Evolutionary conservation across 2,797 vertebrate genomes (phyloP).

Genomic region (Macropodus opercularis): DNA sequence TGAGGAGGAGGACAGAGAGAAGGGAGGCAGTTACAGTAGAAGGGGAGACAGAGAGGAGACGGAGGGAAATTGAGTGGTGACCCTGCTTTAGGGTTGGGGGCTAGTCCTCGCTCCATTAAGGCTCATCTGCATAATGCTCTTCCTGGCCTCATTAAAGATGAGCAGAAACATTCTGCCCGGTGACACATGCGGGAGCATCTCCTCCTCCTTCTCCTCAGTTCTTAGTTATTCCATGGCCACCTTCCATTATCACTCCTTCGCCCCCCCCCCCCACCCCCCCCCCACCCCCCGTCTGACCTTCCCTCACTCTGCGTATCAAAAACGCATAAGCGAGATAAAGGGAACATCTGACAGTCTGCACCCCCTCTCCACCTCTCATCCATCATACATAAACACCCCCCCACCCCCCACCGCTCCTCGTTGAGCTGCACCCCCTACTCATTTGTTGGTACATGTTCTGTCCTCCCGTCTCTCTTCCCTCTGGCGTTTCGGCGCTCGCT

Average conservation of each 20-base stretch:
- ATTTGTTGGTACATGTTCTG: constrained; percentile 62
- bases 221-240: constrained; percentile 13
- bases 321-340: constrained; percentile 65
- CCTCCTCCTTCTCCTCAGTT: constrained; percentile 8
- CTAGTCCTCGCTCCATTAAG: constrained; percentile 67
- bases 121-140: constrained; percentile 79
- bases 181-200: constrained; percentile 44
- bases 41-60: constrained; percentile 7
- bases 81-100: constrained; percentile 41
- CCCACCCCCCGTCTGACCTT: constrained; percentile 34
- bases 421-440: constrained; percentile 35
- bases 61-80: constrained; percentile 47
- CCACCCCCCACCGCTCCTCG: constrained; percentile 28
- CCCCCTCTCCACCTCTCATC: constrained; percentile 72
- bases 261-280: constrained; percentile 42
- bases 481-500: constrained; percentile 41
- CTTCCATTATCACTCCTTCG: constrained; percentile 28
- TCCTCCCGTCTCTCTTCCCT: constrained; percentile 39
- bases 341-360: constrained; percentile 71
- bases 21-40: constrained; percentile 8
- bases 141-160: constrained; percentile 70
- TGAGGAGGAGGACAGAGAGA: constrained; percentile 17
- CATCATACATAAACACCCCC: constrained; percentile 67
- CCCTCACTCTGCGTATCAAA: constrained; percentile 55
- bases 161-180: constrained; percentile 57